Base-by-base conservation (phyloP, 2,113 vertebrate species). In the Morone chrysops region DNA sequence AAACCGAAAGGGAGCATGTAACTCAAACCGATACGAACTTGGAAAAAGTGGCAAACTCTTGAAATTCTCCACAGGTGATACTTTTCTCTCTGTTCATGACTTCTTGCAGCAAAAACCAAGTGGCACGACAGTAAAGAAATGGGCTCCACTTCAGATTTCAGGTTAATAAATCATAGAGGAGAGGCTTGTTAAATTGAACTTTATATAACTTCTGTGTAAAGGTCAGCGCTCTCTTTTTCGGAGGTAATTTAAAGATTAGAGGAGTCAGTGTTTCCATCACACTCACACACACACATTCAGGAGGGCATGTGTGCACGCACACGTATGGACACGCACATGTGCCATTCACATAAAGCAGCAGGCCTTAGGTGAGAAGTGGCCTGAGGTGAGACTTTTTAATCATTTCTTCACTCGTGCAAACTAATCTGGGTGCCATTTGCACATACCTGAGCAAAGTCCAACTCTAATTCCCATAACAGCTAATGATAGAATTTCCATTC, bases 171-270 rank as follows among this genome's bases (percentile, higher is more conserved):
- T 94, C 93, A 92, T 73, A 83, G 75, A 83, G 75, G 87, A 93
- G 90, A 91, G 80, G 86, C 90, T 93, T 89, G 91, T 95, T 93
- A 94, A 93, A 93, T 89, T 91, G 86, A 94, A 94, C 92, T 95
- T 95, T 93, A 94, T 94, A 93, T 93, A 94, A 93, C 92, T 94
- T 93, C 90, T 91, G 84, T 85, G 87, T 92, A 95, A 95, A 95
- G 95, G 94, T 95, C 94, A 95, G 87, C 41, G 61, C 87, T 89
- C 90, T 84, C 86, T 90, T 92, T 91, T 93, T 91, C 68, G 4
- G 91, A 92, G 89, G 85, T 93, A 92, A 95, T 95, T 93, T 93
- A 94, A 93, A 94, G 91, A 95, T 95, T 90, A 93, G 88, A 89
- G 75, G 75, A 92, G 89, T 93, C 88, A 92, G 90, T 93, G 89